A percentile compares a stretch with the other conserved stretches of the same genome.
Evolutionary conservation across 2,113 vertebrate genomes (phyloP).

Genomic region (Chaetodon auriga): DNA sequence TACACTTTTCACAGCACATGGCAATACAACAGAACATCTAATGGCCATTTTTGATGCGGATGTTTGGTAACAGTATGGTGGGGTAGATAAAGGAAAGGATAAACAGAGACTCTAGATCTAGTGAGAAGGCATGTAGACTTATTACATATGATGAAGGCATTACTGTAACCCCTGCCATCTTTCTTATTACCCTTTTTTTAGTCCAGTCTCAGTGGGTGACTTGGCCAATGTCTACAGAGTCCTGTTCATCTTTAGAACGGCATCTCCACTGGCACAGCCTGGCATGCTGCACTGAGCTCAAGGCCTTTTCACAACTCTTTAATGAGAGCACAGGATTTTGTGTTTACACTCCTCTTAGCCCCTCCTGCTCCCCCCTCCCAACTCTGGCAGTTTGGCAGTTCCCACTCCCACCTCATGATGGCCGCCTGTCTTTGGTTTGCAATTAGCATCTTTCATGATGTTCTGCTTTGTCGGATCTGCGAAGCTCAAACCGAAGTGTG

Average conservation of each 20-base stretch:
- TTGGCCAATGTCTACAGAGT: slow-evolving; percentile 43
- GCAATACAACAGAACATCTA: slow-evolving; percentile 11
- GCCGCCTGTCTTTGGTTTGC: slow-evolving; percentile 58
- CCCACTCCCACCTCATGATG: slow-evolving; percentile 38
- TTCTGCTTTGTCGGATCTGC: slow-evolving; percentile 58
- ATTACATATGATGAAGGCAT: slow-evolving; percentile 44
- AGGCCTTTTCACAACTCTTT: slow-evolving; percentile 74
- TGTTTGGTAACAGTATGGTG: not conserved
- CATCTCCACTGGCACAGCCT: slow-evolving; percentile 64
- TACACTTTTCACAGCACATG: slow-evolving; percentile 5
- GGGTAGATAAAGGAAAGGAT: not conserved
- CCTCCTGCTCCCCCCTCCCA: slow-evolving; percentile 25
- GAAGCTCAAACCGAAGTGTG: slow-evolving; percentile 43
- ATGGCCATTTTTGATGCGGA: not conserved
- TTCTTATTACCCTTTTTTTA: slow-evolving; percentile 40
- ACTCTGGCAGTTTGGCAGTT: slow-evolving; percentile 43
- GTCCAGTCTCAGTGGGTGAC: slow-evolving; percentile 45
- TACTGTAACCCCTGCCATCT: slow-evolving; percentile 38
- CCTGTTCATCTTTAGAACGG: slow-evolving; percentile 62
- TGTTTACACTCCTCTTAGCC: slow-evolving; percentile 65
- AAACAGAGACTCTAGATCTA: not conserved
- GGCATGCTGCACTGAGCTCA: slow-evolving; percentile 70
- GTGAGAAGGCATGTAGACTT: not conserved
- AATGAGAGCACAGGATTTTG: slow-evolving; percentile 76
- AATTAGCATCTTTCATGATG: slow-evolving; percentile 68